Evolutionary conservation across 35 echinoderm and acorn worm genomes (phyloP).

Genomic region (Ophiothrix spiculata): DNA sequence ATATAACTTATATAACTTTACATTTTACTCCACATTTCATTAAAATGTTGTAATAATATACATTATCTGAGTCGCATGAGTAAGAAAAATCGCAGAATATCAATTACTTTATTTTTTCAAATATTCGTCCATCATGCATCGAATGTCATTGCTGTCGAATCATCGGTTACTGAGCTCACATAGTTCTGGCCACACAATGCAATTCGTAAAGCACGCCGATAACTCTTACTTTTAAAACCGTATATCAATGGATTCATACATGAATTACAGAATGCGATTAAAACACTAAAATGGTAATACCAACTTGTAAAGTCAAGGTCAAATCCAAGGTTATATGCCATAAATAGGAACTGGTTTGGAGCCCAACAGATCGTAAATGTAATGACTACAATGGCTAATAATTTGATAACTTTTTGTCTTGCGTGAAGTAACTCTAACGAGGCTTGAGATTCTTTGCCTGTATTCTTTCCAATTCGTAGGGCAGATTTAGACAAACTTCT

Average conservation of each 20-base stretch:
- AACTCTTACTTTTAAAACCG: constrained; percentile 80
- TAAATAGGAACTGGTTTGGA: constrained; percentile 86
- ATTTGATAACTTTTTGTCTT: constrained; percentile 62
- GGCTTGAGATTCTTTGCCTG: constrained; percentile 18
- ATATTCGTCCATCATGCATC: neutral
- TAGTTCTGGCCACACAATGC: constrained; percentile 33
- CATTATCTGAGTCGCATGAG: too few relatives aligned
- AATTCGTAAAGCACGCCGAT: constrained; percentile 54
- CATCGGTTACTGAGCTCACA: neutral
- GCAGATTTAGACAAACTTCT: constrained; percentile 16
- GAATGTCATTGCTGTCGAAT: neutral
- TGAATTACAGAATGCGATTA: constrained; percentile 85
- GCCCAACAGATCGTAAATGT: constrained; percentile 97
- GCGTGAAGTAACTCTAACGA: constrained; percentile 59
- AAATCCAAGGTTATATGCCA: constrained; percentile 67
- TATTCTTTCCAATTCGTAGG: constrained; percentile 10
- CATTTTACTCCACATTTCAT: too few relatives aligned
- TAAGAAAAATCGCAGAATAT: too few relatives aligned
- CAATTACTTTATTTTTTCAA: too few relatives aligned
- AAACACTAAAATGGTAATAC: constrained; percentile 82
- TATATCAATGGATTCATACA: constrained; percentile 96
- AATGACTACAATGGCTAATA: constrained; percentile 54
- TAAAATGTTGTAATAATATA: too few relatives aligned
- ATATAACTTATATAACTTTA: too few relatives aligned
- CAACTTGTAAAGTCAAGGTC: constrained; percentile 65